These are phyloP conservation scores for Clytia hemisphaerica DNA, from an alignment of 30 jellyfish, hydroid and myxozoan genomes.

Conservation along the genomic window DNA sequence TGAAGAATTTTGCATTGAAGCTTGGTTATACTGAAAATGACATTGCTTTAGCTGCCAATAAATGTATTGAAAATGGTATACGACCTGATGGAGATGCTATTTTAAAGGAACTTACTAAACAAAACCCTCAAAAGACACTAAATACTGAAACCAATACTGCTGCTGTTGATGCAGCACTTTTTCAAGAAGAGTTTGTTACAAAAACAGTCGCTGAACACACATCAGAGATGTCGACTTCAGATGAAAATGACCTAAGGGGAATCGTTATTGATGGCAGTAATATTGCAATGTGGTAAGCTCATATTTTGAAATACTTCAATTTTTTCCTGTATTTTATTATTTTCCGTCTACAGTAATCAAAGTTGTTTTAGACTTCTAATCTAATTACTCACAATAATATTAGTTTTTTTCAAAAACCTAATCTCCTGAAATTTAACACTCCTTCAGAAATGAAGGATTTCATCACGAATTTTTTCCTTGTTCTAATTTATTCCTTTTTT, in stretches of 20 bases:
- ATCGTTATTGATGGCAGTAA: slow-evolving; percentile 92
- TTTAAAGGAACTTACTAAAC: slow-evolving; percentile 42
- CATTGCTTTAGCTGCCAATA: slow-evolving; percentile 27
- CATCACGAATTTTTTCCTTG: not conserved
- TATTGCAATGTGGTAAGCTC: slow-evolving; percentile 86
- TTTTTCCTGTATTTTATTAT: too few relatives aligned
- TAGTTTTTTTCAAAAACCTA: too few relatives aligned
- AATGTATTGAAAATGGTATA: slow-evolving; percentile 13
- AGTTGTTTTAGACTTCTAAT: too few relatives aligned
- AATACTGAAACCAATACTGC: not conserved
- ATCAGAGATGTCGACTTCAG: not conserved
- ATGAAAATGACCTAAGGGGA: slow-evolving; percentile 26
- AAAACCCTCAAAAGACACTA: slow-evolving; percentile 21
- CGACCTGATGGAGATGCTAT: slow-evolving; percentile 44
- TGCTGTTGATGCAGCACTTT: not conserved
- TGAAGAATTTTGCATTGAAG: slow-evolving; percentile 49
- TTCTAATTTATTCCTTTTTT: not conserved
- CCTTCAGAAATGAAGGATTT: not conserved
- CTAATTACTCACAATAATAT: too few relatives aligned
- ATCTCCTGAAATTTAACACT: not conserved
- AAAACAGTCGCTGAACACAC: slow-evolving; percentile 18
- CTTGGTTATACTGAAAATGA: slow-evolving; percentile 63
- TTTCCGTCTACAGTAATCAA: too few relatives aligned
- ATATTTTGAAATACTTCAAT: not conserved
- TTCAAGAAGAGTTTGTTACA: not conserved